Conservation (phyloP, 2,888 invertebrate species). For the Helicoverpa assulta region DNA sequence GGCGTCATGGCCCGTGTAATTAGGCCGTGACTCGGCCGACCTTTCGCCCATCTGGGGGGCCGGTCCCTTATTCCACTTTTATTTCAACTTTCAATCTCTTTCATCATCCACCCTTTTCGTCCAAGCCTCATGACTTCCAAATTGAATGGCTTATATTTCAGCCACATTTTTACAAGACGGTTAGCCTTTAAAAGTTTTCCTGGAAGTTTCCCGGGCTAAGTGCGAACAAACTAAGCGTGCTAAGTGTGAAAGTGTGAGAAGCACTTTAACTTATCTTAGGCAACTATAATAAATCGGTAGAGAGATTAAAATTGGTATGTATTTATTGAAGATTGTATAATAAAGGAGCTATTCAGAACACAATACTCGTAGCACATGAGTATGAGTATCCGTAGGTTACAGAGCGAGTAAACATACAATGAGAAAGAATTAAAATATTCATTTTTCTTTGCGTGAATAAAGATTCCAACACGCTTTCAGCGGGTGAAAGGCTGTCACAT, state of each 20-base stretch:
- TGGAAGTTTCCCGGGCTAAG: slow-evolving; percentile 17
- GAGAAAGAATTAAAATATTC: neutral
- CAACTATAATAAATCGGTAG: slow-evolving; percentile 13
- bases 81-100: slow-evolving; percentile 56
- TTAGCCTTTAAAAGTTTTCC: slow-evolving; percentile 26
- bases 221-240: neutral
- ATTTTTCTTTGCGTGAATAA: neutral
- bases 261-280: slow-evolving; percentile 24
- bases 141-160: slow-evolving; percentile 34
- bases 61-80: slow-evolving; percentile 47
- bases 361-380: neutral
- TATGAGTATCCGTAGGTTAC: neutral
- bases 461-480: neutral
- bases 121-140: slow-evolving; percentile 38
- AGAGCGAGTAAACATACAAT: neutral
- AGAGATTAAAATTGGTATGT: neutral
- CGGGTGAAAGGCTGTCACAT: neutral
- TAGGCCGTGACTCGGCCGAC: slow-evolving; percentile 68
- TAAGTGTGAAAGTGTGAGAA: slow-evolving; percentile 30
- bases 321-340: neutral
- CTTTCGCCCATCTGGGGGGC: slow-evolving; percentile 57
- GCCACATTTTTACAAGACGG: slow-evolving; percentile 26
- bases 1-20: slow-evolving; percentile 68
- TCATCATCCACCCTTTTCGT: slow-evolving; percentile 24
- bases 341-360: neutral